Evolutionary conservation across 1,140 invertebrate genomes (phyloP).

Genomic region (Druon quercuslanigerum): DNA sequence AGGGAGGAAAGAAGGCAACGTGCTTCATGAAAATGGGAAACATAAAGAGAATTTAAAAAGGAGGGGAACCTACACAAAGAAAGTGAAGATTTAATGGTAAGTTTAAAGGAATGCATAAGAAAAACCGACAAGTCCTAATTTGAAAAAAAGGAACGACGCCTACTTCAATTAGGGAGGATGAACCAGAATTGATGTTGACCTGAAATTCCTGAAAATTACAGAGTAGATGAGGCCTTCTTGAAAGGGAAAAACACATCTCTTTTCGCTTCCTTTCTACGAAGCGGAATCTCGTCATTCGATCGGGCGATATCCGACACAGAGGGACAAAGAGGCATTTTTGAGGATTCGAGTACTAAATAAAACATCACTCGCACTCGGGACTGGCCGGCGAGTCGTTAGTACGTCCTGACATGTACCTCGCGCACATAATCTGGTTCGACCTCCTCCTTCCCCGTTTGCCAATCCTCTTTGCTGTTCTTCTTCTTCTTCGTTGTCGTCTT

Average conservation of each 20-base stretch:
- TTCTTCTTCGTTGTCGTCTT: conserved; percentile 35
- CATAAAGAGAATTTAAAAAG: no score
- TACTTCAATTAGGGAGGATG: no score
- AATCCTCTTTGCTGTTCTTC: conserved; percentile 36
- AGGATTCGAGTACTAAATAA: conserved; percentile 69
- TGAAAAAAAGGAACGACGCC: no score
- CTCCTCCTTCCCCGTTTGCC: conserved; percentile 33
- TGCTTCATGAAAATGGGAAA: no score
- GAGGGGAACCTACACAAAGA: no score
- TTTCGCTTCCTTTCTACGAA: conserved; percentile 10
- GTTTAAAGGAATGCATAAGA: no score
- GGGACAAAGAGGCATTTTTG: conserved; percentile 55
- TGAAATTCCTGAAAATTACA: neutral
- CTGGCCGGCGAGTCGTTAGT: conserved; percentile 61
- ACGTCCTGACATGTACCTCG: conserved; percentile 65
- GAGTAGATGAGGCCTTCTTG: neutral
- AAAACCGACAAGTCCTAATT: no score
- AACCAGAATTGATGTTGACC: no score
- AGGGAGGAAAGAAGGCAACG: no score
- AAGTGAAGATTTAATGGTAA: no score
- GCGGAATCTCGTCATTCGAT: conserved; percentile 23
- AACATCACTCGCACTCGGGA: conserved; percentile 63
- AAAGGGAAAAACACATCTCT: neutral
- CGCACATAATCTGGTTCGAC: conserved; percentile 63
- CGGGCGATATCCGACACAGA: conserved; percentile 40